Base-by-base conservation (phyloP, 1,140 invertebrate genomes). In the Amyelois transitella region DNA sequence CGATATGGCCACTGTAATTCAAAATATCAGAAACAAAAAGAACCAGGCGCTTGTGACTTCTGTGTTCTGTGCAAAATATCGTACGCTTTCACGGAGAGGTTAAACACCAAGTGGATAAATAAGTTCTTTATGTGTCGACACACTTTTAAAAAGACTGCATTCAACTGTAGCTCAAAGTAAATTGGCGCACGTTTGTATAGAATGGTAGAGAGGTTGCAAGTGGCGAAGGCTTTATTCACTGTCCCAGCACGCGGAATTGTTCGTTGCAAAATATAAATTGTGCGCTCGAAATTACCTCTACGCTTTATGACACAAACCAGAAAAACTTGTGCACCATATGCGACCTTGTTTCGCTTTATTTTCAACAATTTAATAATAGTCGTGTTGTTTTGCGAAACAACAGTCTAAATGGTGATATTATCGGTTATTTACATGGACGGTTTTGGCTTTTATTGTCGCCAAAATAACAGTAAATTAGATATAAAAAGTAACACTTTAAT, bases 231-330 rank as follows among this genome's bases (percentile, higher is more conserved):
- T 75, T 73, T 75, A 79, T 77, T 71, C 68, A 65, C 63, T 64
- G 63, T 66, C 55, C 71, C 55, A 47, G 59, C 63, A 69, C 48
- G 51, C 56, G 54, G 62, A 59, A 72, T 60, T 62, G 66, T 62
- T 74, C 62, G 57, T 53, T 60, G 62, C 66, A 66, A 75, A 76
- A 70, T 76, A 75, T 83, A 79, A 80, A 79, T 75, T 75, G 69
- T 67, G 64, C 62, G 72, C 62, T 66, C 71, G 62, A 74, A 83
- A 77, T 82, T 78, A 78, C 67, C 69, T 71, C 62, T 62, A 66
- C 69, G 62, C 65, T 79, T 79, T 75, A 77, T 72, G 69, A 77
- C 66, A 73, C 65, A 69, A 71, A 64, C 58, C 63, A 68, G 62
- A 57, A 66, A 74, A 75, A 75, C 60, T 67, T 70, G 57, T 62